Evolutionary conservation across 2,113 vertebrate genomes (phyloP).

Genomic region (Glaucomys volans): DNA sequence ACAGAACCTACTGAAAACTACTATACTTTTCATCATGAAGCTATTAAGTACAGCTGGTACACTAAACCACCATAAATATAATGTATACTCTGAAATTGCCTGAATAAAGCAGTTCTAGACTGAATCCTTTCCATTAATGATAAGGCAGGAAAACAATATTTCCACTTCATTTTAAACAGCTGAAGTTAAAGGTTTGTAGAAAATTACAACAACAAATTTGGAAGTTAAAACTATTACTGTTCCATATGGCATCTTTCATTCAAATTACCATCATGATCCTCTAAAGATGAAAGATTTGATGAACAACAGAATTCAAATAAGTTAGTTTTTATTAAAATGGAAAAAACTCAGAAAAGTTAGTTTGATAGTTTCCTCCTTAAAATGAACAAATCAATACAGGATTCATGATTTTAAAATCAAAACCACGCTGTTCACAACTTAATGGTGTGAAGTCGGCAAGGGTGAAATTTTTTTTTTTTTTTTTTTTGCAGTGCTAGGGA

Average conservation of each 20-base stretch:
- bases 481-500: no score
- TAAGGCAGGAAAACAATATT: background rate
- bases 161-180: background rate
- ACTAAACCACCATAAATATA: background rate
- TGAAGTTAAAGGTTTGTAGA: background rate
- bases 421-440: constrained; percentile 16
- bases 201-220: background rate
- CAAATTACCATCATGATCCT: background rate
- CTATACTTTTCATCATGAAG: background rate
- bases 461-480: no score
- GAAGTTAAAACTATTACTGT: background rate
- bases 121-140: background rate
- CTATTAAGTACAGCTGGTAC: background rate
- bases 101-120: background rate
- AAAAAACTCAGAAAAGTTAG: background rate
- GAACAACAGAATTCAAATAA: background rate
- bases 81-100: background rate
- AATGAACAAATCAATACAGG: background rate
- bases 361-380: background rate
- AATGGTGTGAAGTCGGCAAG: background rate
- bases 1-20: constrained; percentile 11
- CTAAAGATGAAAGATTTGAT: background rate
- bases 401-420: constrained; percentile 8
- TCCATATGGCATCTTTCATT: background rate
- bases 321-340: background rate